Evolutionary conservation across 1,140 invertebrate genomes (phyloP), one percentile per base, ranked within the genome.

Genomic region (Oedothorax gibbosus): DNA sequence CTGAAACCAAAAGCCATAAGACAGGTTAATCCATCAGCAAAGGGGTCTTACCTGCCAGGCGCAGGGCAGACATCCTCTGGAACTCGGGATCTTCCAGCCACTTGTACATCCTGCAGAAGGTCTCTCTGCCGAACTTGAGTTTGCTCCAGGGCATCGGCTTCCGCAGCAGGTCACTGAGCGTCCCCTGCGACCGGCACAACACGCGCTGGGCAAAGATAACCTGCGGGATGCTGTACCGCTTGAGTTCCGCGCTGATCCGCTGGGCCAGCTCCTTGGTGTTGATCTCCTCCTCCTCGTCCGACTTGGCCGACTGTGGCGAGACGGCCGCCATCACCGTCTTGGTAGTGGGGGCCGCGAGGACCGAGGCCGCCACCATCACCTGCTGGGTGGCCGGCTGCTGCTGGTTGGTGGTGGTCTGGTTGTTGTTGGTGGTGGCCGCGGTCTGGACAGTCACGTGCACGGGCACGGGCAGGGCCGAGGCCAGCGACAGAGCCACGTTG

Each of bases 61-160:
- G 93, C 84, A 99, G 93, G 79, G 98, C 97, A 9, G 98, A 99
- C 98, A 99, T 99, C 89, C 99, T 93, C 91, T 99, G 97, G 91
- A 99, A 99, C 91, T 99, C 99, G 1, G 99, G 99, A 92, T 99
- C 98, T 91, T 99, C 97, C 50, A 99, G 93, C 99, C 99, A 99
- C 91, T 99, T 99, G 94, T 97, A 99, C 99, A 99, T 99, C 87
- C 98, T 91, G 80, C 98, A 93, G 91, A 99, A 99, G 20, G 99
- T 99, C 92, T 99, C 99, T 50, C 99, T 92, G 18, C 99, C 99
- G 49, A 97, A 99, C 91, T 99, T 99, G 85, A 99, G 93, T 91
- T 99, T 99, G 85, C 97, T 99, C 99, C 99, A 99, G 18, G 99
- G 99, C 91, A 99, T 99, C 3, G 98, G 99, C 90, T 99, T 99